Percentiles rank a stretch among this genome's conserved stretches.
These are phyloP conservation scores for Tringa solitaria DNA, from an alignment of 2,113 vertebrate species.

Conservation along the genomic window DNA sequence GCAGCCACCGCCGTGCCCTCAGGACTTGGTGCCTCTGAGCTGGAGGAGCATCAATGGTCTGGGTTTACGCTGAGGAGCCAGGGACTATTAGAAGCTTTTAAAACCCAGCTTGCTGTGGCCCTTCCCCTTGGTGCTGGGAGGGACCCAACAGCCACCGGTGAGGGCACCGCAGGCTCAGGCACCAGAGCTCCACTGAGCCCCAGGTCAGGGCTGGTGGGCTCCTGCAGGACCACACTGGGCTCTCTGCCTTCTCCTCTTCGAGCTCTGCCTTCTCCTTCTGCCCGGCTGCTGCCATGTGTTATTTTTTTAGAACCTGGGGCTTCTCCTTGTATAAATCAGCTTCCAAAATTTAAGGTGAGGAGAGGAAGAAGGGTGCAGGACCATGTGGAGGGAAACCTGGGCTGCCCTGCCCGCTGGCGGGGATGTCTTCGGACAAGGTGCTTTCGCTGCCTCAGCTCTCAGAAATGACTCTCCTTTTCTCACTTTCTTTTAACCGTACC, in stretches of 20 bases:
- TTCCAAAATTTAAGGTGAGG: background rate
- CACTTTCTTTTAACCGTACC: background rate
- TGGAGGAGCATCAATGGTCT: background rate
- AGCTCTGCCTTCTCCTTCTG: background rate
- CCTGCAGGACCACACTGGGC: background rate
- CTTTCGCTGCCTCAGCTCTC: background rate
- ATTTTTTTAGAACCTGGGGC: background rate
- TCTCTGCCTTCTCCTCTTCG: no score
- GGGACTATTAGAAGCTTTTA: background rate
- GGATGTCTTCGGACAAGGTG: background rate
- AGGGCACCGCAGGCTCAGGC: background rate
- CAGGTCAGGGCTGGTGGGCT: background rate
- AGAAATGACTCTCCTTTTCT: background rate
- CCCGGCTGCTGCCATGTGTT: fast-evolving
- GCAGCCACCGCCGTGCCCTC: background rate
- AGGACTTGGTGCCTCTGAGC: background rate
- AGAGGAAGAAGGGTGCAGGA: background rate
- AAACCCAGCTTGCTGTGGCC: background rate
- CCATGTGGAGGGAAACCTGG: background rate
- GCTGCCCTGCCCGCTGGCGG: background rate
- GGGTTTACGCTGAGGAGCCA: background rate
- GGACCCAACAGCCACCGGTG: background rate
- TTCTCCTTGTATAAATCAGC: background rate
- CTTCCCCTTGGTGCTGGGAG: background rate
- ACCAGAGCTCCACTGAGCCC: fast-evolving